Evolutionary conservation across 2,113 vertebrate species (phyloP), one percentile per base, ranked within the genome.

Genomic region (Rhinogobius similis): DNA sequence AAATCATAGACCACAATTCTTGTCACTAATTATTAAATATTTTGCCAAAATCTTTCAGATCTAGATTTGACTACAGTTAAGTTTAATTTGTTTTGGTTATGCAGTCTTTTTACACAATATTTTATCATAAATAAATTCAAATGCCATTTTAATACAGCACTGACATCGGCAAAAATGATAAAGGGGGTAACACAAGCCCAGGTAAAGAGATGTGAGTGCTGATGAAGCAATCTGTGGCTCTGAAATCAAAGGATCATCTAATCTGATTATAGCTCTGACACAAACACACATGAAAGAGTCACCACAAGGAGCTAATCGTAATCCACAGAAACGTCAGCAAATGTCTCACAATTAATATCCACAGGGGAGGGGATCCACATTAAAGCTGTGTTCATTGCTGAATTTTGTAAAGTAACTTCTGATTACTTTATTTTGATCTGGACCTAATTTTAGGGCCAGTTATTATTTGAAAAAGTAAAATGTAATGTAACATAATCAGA

Each of bases 211-310:
- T 72, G 68, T 76, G 55, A 68, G 76, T 76, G 87, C 82, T 82
- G 83, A 87, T 87, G 59, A 66, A 23, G 72, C 83, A 78, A 75
- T 52, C 48, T 62, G 53, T 65, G 18, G 79, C 81, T 74, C 39
- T 72, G 38, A 75, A 86, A 86, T 85, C 80, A 77, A 74, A 83
- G 81, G 84, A 73, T 77, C 75, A 81, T 86, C 78, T 85, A 71
- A 79, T 83, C 78, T 79, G 82, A 87, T 84, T 77, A 87, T 86
- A 75, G 78, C 59, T 58, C 55, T 70, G 78, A 84, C 73, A 79
- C 29, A 67, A 75, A 79, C 67, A 78, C 48, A 67, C 55, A 70
- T 62, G 62, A 73, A 79, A 48, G 73, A 75, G 70, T 41, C 41
- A 65, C 4, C 20, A 21, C 62, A 62, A 67, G 72, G 69, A 65